A percentile compares a stretch with the other conserved stretches of the same genome.
phyloP scores from a whole-genome alignment of 1,140 invertebrate species.

The Leptoteleia sp. region DNA sequence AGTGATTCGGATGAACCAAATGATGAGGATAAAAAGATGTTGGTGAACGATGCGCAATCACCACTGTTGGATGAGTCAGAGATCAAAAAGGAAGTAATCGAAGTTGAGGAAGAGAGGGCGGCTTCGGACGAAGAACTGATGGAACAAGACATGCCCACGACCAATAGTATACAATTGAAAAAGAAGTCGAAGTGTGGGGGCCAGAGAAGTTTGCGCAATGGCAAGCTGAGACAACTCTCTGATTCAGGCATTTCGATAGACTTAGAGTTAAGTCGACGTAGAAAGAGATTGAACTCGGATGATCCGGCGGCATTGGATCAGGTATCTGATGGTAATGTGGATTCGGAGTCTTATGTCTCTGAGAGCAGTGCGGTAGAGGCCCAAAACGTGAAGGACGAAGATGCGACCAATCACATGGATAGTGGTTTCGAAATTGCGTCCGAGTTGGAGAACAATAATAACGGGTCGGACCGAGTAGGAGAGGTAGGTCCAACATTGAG shows the following conservation, averaged over 20 bases:
- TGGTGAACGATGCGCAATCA: slow-evolving; percentile 55
- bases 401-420: slow-evolving; percentile 75
- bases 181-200: slow-evolving; percentile 64
- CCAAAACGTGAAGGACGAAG: slow-evolving; percentile 67
- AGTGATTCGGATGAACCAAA: slow-evolving; percentile 70
- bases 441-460: slow-evolving; percentile 75
- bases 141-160: slow-evolving; percentile 46
- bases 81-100: slow-evolving; percentile 73
- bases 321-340: slow-evolving; percentile 78
- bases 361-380: slow-evolving; percentile 78
- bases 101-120: slow-evolving; percentile 66
- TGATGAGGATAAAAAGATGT: slow-evolving; percentile 71
- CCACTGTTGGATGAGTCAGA: slow-evolving; percentile 62
- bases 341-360: slow-evolving; percentile 83
- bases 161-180: slow-evolving; percentile 64
- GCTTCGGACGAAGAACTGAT: slow-evolving; percentile 63
- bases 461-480: slow-evolving; percentile 62
- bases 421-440: slow-evolving; percentile 73
- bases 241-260: slow-evolving; percentile 74
- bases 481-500: slow-evolving; percentile 75
- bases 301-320: slow-evolving; percentile 82
- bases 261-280: slow-evolving; percentile 81
- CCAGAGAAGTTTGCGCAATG: slow-evolving; percentile 84
- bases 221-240: slow-evolving; percentile 83
- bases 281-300: slow-evolving; percentile 83